phyloP scores from a whole-genome alignment of 2,888 invertebrate species.

The Tetramorium bicarinatum region DNA sequence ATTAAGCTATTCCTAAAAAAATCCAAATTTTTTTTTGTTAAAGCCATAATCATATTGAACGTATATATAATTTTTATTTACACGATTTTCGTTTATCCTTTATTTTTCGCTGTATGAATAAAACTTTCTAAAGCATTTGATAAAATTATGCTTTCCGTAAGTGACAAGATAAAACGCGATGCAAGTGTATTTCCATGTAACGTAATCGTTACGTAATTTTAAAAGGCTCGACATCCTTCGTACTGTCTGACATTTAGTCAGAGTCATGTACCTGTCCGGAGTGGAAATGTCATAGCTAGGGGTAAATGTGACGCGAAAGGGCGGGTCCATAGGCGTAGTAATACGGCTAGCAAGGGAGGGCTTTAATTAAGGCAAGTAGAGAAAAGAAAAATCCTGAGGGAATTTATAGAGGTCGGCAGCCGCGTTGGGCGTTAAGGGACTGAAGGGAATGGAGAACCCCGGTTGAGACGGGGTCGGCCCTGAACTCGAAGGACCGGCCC shows the following conservation, averaged over 20 bases:
- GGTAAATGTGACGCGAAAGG: constrained; percentile 73
- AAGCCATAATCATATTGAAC: neutral
- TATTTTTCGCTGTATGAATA: neutral
- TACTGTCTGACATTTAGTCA: constrained; percentile 59
- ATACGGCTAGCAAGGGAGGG: constrained; percentile 81
- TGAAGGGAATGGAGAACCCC: constrained; percentile 75
- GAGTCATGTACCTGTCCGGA: constrained; percentile 67
- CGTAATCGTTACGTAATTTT: constrained; percentile 50
- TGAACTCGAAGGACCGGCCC: constrained; percentile 80
- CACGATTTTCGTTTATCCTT: neutral
- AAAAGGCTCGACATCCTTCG: constrained; percentile 47
- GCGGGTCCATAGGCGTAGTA: constrained; percentile 75
- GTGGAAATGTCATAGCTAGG: constrained; percentile 59
- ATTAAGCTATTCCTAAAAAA: neutral
- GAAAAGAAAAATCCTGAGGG: constrained; percentile 85
- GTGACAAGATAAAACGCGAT: constrained; percentile 24
- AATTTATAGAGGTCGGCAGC: constrained; percentile 85
- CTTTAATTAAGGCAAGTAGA: constrained; percentile 86
- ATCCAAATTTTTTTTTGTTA: neutral
- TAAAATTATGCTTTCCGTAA: constrained; percentile 4
- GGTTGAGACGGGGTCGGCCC: constrained; percentile 73
- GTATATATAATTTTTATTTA: neutral
- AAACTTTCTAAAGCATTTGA: neutral
- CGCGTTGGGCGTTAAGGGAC: constrained; percentile 70
- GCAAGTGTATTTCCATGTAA: constrained; percentile 28